phyloP scores from a whole-genome alignment of 2,113 vertebrate species.

The Myiozetetes cayanensis region DNA sequence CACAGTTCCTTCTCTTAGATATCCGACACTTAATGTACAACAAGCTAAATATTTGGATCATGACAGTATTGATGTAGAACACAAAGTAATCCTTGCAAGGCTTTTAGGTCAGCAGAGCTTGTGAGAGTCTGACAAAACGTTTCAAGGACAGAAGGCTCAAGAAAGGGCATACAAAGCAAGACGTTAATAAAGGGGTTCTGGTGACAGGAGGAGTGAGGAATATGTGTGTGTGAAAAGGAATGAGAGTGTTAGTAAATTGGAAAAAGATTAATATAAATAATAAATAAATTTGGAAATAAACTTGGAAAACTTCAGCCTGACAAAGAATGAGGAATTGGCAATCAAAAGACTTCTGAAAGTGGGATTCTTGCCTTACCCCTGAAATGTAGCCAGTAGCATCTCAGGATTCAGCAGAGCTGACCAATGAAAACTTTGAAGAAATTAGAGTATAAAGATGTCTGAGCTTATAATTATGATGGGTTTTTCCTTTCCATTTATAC shows the following conservation, averaged over 20 bases:
- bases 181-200: not conserved
- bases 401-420: not conserved
- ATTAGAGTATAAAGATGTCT: not conserved
- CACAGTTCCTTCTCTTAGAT: not conserved
- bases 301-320: not conserved
- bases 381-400: not conserved
- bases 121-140: not conserved
- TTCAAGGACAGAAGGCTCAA: not conserved
- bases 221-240: not conserved
- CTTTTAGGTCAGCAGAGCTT: not conserved
- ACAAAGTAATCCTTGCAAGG: not conserved
- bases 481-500: not conserved
- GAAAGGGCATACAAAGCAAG: not conserved
- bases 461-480: not conserved
- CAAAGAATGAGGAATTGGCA: not conserved
- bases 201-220: not conserved
- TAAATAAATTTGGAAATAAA: too few relatives aligned
- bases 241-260: not conserved
- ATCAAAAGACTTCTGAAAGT: not conserved
- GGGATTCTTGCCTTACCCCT: not conserved
- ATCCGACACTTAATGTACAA: not conserved
- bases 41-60: not conserved
- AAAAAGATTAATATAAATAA: not conserved
- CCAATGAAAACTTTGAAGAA: fast-evolving
- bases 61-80: not conserved